These are phyloP conservation scores for Ypsolopha sequella DNA, from an alignment of 2,888 invertebrate species.

Conservation along the genomic window DNA sequence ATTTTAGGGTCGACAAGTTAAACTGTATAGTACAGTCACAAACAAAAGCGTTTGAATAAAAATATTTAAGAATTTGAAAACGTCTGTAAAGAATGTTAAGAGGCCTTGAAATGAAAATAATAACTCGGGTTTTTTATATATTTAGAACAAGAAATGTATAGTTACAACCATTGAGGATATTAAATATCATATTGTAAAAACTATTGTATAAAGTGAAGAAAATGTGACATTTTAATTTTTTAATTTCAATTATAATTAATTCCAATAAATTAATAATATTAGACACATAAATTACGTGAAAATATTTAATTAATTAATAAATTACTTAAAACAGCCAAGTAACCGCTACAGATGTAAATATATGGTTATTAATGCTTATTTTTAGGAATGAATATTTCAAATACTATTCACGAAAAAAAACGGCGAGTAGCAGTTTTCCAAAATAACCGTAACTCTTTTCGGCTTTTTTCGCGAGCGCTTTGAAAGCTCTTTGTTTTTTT, in stretches of 20 bases:
- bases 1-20: no score
- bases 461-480: neutral
- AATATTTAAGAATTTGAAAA: neutral
- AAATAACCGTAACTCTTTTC: slow-evolving; percentile 18
- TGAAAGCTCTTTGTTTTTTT: slow-evolving; percentile 12
- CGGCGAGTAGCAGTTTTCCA: slow-evolving; percentile 38
- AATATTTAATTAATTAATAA: slow-evolving; percentile 23
- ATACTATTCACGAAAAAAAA: slow-evolving; percentile 46
- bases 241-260: slow-evolving; percentile 61
- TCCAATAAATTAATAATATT: slow-evolving; percentile 68
- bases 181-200: slow-evolving; percentile 72
- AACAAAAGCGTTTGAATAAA: neutral
- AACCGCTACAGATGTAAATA: slow-evolving; percentile 65
- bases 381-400: slow-evolving; percentile 65
- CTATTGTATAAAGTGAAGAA: slow-evolving; percentile 72
- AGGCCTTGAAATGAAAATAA: slow-evolving; percentile 21
- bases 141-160: slow-evolving; percentile 73
- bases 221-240: slow-evolving; percentile 57
- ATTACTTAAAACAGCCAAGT: slow-evolving; percentile 67
- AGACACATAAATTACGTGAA: slow-evolving; percentile 68
- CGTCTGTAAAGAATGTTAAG: neutral
- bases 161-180: slow-evolving; percentile 73
- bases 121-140: slow-evolving; percentile 54
- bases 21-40: neutral
- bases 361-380: slow-evolving; percentile 64